Percentiles rank a stretch among this genome's conserved stretches.
phyloP scores from a whole-genome alignment of 2,113 vertebrate species.

The Brachyhypopomus occidentalis region DNA sequence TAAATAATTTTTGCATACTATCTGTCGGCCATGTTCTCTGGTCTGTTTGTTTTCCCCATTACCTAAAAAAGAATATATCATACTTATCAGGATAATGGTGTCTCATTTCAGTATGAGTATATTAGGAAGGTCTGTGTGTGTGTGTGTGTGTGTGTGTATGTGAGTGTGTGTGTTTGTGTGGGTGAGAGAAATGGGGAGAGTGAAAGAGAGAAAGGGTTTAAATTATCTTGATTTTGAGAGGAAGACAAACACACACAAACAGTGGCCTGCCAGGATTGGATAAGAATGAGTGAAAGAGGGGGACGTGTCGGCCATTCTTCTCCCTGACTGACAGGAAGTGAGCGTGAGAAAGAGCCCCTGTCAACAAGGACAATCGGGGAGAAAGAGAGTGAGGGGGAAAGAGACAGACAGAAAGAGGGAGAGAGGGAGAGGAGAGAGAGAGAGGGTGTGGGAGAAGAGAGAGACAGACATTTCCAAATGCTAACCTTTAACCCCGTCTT shows the following conservation, averaged over 20 bases:
- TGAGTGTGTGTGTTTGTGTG: too few relatives aligned
- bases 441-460: background rate
- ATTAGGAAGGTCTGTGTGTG: background rate
- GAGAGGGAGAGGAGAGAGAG: background rate
- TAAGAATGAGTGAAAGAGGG: background rate
- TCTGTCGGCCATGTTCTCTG: too few relatives aligned
- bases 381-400: background rate
- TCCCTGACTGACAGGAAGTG: constrained; percentile 19
- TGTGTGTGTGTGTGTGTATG: background rate
- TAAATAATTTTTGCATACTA: background rate
- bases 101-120: too few relatives aligned
- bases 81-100: too few relatives aligned
- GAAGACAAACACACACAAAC: constrained; percentile 16
- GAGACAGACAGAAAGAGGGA: background rate
- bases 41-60: background rate
- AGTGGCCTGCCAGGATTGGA: constrained; percentile 3
- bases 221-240: constrained; percentile 2
- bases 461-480: background rate
- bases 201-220: background rate
- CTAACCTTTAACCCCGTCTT: constrained; percentile 2
- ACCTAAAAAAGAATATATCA: background rate
- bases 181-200: background rate
- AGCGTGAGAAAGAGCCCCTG: constrained; percentile 5
- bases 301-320: constrained; percentile 4
- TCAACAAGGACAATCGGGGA: constrained; percentile 2